A percentile compares a stretch with the other conserved stretches of the same genome.
phyloP scores from a whole-genome alignment of 2,888 invertebrate genomes.

The Holacanthella duospinosa region DNA sequence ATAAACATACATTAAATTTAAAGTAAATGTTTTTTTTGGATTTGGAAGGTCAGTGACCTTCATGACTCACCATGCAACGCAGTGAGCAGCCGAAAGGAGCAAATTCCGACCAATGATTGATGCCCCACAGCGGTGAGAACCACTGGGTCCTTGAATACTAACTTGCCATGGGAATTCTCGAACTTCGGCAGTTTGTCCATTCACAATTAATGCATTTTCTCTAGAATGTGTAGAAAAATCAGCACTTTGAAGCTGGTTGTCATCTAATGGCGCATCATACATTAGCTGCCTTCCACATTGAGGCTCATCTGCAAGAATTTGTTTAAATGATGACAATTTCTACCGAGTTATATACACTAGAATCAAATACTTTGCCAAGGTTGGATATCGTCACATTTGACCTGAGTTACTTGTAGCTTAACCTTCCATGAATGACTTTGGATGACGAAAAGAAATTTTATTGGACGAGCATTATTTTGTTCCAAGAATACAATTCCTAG shows the following conservation, averaged over 20 bases:
- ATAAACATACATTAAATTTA: too few species aligned
- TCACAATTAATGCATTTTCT: neutral
- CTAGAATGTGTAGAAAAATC: neutral
- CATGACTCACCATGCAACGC: neutral
- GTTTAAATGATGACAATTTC: neutral
- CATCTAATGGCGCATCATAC: neutral
- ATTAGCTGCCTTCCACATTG: neutral
- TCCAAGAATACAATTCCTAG: neutral
- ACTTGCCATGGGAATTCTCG: neutral
- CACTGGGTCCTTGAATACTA: neutral
- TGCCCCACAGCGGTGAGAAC: neutral
- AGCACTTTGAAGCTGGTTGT: neutral
- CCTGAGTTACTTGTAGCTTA: neutral
- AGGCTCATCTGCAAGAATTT: neutral
- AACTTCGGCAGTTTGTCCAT: neutral
- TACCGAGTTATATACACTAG: neutral
- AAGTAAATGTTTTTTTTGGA: neutral
- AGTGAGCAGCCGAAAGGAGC: neutral
- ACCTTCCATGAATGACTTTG: neutral
- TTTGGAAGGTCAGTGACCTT: neutral
- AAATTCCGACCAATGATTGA: neutral
- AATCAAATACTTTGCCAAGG: neutral
- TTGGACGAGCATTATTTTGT: neutral
- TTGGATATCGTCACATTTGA: neutral
- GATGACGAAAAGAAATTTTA: neutral